Conservation (phyloP, 2,888 invertebrate genomes). For the Limnephilus rhombicus region DNA sequence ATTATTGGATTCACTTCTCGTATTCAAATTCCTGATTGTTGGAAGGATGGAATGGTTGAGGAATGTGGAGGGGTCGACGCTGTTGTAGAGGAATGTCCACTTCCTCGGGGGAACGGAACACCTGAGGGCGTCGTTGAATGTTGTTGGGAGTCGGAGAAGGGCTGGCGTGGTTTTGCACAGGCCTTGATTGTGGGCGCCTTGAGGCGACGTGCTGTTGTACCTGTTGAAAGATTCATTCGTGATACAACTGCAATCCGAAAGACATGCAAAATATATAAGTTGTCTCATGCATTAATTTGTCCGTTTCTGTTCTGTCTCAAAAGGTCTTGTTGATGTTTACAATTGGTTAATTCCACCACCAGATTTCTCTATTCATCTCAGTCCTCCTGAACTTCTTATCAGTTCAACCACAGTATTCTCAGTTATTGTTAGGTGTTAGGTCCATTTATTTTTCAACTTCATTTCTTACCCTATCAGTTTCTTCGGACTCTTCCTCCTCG, state of each 20-base stretch:
- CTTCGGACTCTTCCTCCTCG: constrained; percentile 75
- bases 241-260: constrained; percentile 53
- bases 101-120: constrained; percentile 91
- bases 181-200: constrained; percentile 70
- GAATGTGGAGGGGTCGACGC: constrained; percentile 79
- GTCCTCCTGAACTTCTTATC: neutral
- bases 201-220: constrained; percentile 69
- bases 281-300: neutral
- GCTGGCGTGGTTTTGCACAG: constrained; percentile 68
- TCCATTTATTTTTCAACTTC: neutral
- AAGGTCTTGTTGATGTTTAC: neutral
- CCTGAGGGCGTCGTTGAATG: constrained; percentile 80
- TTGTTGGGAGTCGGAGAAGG: constrained; percentile 70
- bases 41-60: constrained; percentile 64
- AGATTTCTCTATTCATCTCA: neutral
- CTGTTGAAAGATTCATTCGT: constrained; percentile 13
- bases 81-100: constrained; percentile 92
- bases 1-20: constrained; percentile 52
- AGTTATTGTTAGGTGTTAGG: neutral
- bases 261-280: neutral
- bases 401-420: neutral
- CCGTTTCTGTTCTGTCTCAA: neutral
- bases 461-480: constrained; percentile 64
- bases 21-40: constrained; percentile 65
- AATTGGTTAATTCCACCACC: neutral